Evolutionary conservation across 2,113 vertebrate species (phyloP).

Genomic region (Todiramphus saurophagus): DNA sequence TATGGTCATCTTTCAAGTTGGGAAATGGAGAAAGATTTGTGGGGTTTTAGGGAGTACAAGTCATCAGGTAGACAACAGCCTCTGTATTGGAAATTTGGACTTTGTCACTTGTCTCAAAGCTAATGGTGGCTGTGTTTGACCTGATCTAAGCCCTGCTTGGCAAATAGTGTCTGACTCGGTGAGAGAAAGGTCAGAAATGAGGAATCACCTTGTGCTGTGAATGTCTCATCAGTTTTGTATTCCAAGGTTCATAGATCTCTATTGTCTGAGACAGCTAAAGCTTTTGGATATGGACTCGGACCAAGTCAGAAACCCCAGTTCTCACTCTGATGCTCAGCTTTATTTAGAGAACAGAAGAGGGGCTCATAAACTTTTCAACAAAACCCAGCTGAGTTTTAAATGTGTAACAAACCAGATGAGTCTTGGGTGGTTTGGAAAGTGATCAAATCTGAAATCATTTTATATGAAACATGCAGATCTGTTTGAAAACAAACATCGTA

Average conservation of each 20-base stretch:
- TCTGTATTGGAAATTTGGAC: not conserved
- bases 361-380: constrained; percentile 8
- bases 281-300: not conserved
- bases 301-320: not conserved
- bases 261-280: not conserved
- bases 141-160: not conserved
- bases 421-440: not conserved
- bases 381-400: not conserved
- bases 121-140: not conserved
- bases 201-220: constrained; percentile 5
- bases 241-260: not conserved
- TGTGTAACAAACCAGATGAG: not conserved
- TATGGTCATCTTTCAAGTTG: not conserved
- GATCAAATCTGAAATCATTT: not conserved
- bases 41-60: not conserved
- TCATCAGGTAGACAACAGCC: not conserved
- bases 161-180: not conserved
- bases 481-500: not conserved
- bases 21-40: not conserved
- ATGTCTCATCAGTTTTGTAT: not conserved
- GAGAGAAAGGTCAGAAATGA: constrained; percentile 36
- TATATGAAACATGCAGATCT: not conserved
- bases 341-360: not conserved
- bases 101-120: not conserved
- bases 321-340: not conserved